A percentile compares a stretch with the other conserved stretches of the same genome.
These are phyloP conservation scores for Epicauta chinensis DNA, from an alignment of 1,140 invertebrate species.

Conservation along the genomic window DNA sequence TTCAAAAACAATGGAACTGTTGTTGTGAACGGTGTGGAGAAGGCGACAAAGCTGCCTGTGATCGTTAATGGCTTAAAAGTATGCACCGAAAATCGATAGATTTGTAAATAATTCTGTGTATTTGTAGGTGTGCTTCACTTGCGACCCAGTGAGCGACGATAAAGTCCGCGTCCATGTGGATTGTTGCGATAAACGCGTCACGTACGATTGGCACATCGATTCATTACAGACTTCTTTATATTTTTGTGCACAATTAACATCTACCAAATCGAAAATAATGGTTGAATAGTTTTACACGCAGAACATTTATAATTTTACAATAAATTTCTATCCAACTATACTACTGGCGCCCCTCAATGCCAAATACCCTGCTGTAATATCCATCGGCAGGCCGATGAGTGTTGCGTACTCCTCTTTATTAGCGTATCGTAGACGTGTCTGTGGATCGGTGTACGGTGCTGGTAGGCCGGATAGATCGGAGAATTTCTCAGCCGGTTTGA, in stretches of 20 bases:
- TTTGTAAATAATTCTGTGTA: slow-evolving; percentile 1
- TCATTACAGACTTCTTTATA: slow-evolving; percentile 13
- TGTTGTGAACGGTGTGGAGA: slow-evolving; percentile 29
- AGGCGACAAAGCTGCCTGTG: slow-evolving; percentile 28
- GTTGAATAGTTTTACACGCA: slow-evolving; percentile 26
- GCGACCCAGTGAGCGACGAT: slow-evolving; percentile 21
- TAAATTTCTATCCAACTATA: slow-evolving; percentile 58
- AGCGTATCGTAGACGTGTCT: slow-evolving; percentile 79
- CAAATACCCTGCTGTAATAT: slow-evolving; percentile 83
- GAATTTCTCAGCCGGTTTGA: slow-evolving; percentile 87
- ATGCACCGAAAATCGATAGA: slow-evolving; percentile 2
- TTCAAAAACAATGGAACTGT: slow-evolving; percentile 30
- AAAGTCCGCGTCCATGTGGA: slow-evolving; percentile 32
- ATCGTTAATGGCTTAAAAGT: slow-evolving; percentile 31
- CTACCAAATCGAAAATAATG: slow-evolving; percentile 32
- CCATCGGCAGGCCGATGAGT: slow-evolving; percentile 78
- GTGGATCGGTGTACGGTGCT: slow-evolving; percentile 83
- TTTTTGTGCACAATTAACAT: slow-evolving; percentile 25
- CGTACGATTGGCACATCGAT: slow-evolving; percentile 30
- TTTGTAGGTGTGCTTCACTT: slow-evolving; percentile 34
- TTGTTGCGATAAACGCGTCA: slow-evolving; percentile 30
- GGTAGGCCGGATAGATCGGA: slow-evolving; percentile 86
- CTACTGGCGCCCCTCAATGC: slow-evolving; percentile 77
- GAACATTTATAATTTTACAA: too few species aligned
- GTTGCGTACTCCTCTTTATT: slow-evolving; percentile 81